phyloP scores from a whole-genome alignment of 2,113 vertebrate genomes.

The Cyphomyrus plagiostoma region DNA sequence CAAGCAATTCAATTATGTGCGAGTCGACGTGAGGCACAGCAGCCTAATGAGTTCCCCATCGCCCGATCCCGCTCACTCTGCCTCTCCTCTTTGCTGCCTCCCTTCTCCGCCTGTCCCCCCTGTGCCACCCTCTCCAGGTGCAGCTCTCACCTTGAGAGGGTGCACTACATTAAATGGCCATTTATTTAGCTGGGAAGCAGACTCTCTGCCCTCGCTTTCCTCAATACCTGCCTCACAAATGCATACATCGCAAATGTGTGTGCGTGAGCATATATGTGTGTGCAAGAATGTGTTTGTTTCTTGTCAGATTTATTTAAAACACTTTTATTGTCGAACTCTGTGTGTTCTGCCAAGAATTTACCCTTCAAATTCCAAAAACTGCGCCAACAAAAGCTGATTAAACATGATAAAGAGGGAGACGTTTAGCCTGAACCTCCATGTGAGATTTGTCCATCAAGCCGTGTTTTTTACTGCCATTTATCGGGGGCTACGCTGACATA shows the following conservation, averaged over 20 bases:
- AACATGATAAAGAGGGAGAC: not conserved
- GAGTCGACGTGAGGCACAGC: not conserved
- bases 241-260: not conserved
- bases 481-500: not conserved
- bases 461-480: not conserved
- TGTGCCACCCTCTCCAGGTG: not conserved
- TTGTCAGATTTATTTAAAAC: not conserved
- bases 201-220: not conserved
- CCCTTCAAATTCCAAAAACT: not conserved
- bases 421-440: not conserved
- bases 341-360: not conserved
- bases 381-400: not conserved
- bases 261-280: not conserved
- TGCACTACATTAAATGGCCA: slow-evolving; percentile 11
- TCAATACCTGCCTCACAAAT: not conserved
- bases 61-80: not conserved
- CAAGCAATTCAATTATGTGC: slow-evolving; percentile 23
- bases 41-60: slow-evolving; percentile 5
- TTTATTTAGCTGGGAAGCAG: slow-evolving; percentile 1
- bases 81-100: not conserved
- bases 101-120: not conserved
- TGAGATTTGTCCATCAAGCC: not conserved
- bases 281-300: not conserved
- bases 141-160: slow-evolving; percentile 19
- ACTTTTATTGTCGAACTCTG: not conserved